Evolutionary conservation across 2,888 invertebrate species (phyloP), one percentile per base, ranked within the genome.

Genomic region (Smittia aterrima): DNA sequence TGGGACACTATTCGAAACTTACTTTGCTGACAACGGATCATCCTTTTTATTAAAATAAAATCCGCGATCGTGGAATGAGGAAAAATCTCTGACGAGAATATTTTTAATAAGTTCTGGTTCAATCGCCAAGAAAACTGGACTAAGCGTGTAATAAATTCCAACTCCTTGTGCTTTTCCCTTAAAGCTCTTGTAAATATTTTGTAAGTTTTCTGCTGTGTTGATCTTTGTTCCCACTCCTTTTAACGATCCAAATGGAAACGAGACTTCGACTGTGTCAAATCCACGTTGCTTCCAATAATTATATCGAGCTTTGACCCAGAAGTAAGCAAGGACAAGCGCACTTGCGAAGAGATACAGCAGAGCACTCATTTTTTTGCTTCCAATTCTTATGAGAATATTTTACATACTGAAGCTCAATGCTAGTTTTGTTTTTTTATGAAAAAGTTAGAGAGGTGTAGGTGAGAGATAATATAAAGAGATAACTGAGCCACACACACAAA

Each of bases 21-120:
- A 76, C 76, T 83, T 79, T 0, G 77, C 80, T 0, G 79, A 77
- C 1, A 83, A 40, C 0, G 83, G 83, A 77, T 83, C 82, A 20
- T 79, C 78, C 7, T 77, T 76, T 3, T 79, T 80, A 75, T 82
- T 80, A 13, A 77, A 73, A 16, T 76, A 80, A 20, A 81, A 76
- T 0, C 81, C 80, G 1, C 82, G 81, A 76, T 82, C 80, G 6
- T 78, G 77, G 75, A 84, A 84, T 64, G 81, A 78, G 0, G 76
- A 67, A 75, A 84, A 84, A 75, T 84, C 83, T 64, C 79, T 80
- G 4, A 81, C 79, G 40, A 83, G 74, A 11, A 83, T 77, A 7
- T 76, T 38, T 40, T 79, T 79, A 0, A 82, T 78, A 6, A 83
- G 74, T 3, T 83, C 81, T 18, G 81, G 76, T 64, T 79, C 78